Evolutionary conservation across 2,113 vertebrate species (phyloP).

Genomic region (Catharus fuscescens): DNA sequence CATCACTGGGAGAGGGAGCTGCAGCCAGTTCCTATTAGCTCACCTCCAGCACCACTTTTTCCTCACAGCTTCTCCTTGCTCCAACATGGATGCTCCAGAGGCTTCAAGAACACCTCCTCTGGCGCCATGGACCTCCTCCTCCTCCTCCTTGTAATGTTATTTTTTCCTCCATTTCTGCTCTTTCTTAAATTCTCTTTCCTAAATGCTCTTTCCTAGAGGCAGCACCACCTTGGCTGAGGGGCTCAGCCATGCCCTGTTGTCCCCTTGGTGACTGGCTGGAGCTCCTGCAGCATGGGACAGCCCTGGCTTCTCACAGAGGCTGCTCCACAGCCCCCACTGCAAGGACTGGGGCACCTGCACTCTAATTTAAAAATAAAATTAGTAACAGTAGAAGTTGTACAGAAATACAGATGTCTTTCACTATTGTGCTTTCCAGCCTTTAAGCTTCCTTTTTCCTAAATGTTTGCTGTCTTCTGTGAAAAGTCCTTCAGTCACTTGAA

Average conservation of each 20-base stretch:
- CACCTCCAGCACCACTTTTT: background rate
- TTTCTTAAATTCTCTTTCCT: background rate
- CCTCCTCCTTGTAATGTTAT: background rate
- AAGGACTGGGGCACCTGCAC: background rate
- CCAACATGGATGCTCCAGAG: background rate
- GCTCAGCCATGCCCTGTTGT: rapidly evolving
- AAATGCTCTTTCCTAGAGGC: background rate
- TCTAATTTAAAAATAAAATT: background rate
- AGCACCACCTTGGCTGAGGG: background rate
- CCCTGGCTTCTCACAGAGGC: rapidly evolving
- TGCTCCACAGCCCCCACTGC: rapidly evolving
- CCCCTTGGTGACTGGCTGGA: rapidly evolving
- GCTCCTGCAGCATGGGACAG: rapidly evolving
- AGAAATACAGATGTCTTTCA: background rate
- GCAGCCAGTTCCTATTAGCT: background rate
- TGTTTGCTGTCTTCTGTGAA: background rate
- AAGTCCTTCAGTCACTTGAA: conserved; percentile 25
- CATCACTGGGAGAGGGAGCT: background rate
- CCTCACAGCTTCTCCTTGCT: background rate
- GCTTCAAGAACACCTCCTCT: background rate
- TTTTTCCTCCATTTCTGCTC: background rate
- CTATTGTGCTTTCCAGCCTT: background rate
- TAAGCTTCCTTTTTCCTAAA: background rate
- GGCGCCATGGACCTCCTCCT: background rate
- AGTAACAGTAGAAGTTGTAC: background rate